Percentiles rank a stretch among this genome's conserved stretches.
phyloP scores from a whole-genome alignment of 2,113 vertebrate genomes.

The chimpanzee (Pan troglodytes) region DNA sequence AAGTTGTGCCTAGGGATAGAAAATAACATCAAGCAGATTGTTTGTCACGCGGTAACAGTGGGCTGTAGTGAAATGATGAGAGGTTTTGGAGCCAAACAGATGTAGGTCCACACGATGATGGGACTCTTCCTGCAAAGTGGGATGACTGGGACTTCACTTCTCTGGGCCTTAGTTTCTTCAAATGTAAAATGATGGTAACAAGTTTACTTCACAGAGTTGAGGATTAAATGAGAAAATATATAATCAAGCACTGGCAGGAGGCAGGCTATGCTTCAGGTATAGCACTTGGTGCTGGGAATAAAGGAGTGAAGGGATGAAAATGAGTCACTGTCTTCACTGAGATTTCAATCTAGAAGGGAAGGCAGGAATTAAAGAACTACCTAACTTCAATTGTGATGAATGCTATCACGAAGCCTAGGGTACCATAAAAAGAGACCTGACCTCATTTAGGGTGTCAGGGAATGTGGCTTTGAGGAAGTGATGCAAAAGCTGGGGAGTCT shows the following conservation, averaged over 20 bases:
- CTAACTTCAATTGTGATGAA: background rate
- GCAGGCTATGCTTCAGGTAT: background rate
- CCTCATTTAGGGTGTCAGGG: constrained; percentile 6
- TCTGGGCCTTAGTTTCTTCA: constrained; percentile 18
- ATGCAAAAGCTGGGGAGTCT: background rate
- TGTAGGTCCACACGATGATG: background rate
- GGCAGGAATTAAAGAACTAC: background rate
- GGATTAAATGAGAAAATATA: constrained; percentile 22
- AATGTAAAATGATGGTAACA: background rate
- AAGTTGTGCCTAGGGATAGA: constrained; percentile 22
- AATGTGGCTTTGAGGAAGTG: background rate
- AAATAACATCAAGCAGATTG: constrained; percentile 34
- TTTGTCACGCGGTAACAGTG: background rate
- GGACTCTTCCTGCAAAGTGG: background rate
- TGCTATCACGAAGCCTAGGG: background rate
- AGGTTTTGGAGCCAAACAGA: background rate
- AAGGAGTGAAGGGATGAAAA: background rate
- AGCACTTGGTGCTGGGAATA: constrained; percentile 9
- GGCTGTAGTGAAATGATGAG: background rate
- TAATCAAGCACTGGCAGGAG: background rate
- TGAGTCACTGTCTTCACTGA: constrained; percentile 8
- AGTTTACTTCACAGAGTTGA: background rate
- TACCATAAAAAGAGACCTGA: background rate
- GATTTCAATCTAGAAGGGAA: constrained; percentile 10
- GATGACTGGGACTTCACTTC: background rate